phyloP scores from a whole-genome alignment of 2,113 vertebrate genomes.

The Callospermophilus lateralis region DNA sequence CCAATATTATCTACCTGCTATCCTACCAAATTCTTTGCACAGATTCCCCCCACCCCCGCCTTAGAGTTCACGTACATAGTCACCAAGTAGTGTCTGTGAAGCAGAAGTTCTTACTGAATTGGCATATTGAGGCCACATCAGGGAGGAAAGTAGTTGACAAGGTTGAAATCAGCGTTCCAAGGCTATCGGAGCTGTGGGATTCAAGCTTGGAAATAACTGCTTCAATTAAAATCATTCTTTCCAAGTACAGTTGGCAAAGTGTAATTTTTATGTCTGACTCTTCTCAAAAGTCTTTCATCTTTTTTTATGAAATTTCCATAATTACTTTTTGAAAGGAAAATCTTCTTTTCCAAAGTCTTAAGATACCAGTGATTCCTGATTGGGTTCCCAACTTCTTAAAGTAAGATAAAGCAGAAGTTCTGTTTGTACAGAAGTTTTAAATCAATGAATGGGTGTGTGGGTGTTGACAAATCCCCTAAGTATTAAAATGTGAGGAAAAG shows the following conservation, averaged over 20 bases:
- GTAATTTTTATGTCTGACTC: conserved; percentile 65
- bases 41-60: not conserved
- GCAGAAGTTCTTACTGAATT: not conserved
- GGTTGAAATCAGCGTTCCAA: conserved; percentile 59
- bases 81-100: not conserved
- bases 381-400: not conserved
- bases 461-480: not conserved
- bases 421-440: not conserved
- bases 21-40: not conserved
- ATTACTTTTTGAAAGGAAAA: conserved; percentile 71
- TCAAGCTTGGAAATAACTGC: conserved; percentile 29
- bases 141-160: conserved; percentile 22
- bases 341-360: conserved; percentile 48
- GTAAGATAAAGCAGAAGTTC: not conserved
- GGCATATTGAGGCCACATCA: conserved; percentile 26
- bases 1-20: not conserved
- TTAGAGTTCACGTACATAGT: not conserved
- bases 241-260: conserved; percentile 65
- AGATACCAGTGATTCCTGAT: not conserved
- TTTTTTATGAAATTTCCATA: conserved; percentile 61
- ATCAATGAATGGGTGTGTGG: not conserved
- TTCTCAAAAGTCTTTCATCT: conserved; percentile 50
- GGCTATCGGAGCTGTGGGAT: not conserved
- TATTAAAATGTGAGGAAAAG: not conserved
- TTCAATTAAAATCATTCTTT: conserved; percentile 68